A percentile compares a stretch with the other conserved stretches of the same genome.
phyloP scores from a whole-genome alignment of 2,888 invertebrate genomes.

The Ypsolopha scabrella region DNA sequence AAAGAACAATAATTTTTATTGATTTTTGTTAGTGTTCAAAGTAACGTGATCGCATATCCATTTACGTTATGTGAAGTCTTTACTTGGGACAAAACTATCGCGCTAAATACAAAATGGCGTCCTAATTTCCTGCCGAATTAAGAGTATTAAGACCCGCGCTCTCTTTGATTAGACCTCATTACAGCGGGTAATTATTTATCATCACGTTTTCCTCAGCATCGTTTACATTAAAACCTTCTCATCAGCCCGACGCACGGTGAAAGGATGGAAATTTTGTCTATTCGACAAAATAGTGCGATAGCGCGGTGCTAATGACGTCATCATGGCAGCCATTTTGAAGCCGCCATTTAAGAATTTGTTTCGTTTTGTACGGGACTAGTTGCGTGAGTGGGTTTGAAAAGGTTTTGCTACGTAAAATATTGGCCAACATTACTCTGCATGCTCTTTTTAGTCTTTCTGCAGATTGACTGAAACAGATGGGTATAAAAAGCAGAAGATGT shows the following conservation, averaged over 20 bases:
- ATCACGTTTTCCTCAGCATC: constrained; percentile 55
- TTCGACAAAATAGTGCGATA: constrained; percentile 67
- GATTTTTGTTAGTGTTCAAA: no score
- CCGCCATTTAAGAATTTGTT: constrained; percentile 45
- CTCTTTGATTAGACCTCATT: constrained; percentile 54
- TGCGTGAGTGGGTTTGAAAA: constrained; percentile 27
- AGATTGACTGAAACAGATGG: background rate
- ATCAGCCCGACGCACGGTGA: constrained; percentile 57
- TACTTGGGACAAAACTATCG: no score
- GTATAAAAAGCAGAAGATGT: background rate
- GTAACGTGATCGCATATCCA: no score
- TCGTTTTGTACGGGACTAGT: constrained; percentile 39
- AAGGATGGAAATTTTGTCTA: constrained; percentile 66
- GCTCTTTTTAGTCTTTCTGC: background rate
- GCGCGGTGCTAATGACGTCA: constrained; percentile 58
- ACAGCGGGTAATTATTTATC: constrained; percentile 56
- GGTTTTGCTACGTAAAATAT: constrained; percentile 15
- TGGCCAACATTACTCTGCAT: background rate
- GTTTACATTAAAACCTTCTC: constrained; percentile 44
- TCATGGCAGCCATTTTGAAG: constrained; percentile 42
- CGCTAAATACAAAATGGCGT: background rate
- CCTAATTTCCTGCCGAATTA: constrained; percentile 48
- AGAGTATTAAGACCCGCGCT: constrained; percentile 42
- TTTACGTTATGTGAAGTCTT: no score
- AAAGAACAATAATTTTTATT: no score